phyloP scores from a whole-genome alignment of 2,113 vertebrate species.

The Ailuropoda melanoleuca region DNA sequence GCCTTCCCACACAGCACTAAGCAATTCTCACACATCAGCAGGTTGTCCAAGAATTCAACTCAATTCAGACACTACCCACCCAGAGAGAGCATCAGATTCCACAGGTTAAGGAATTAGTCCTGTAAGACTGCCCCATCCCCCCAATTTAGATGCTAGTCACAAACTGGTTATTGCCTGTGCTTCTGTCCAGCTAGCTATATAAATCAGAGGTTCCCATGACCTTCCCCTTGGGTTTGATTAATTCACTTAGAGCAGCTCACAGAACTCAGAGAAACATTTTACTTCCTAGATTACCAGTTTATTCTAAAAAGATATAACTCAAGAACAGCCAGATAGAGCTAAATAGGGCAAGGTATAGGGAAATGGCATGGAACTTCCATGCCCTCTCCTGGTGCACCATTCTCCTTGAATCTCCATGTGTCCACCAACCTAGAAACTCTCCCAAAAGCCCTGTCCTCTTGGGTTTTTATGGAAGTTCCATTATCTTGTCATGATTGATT shows the following conservation, averaged over 20 bases:
- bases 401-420: not conserved
- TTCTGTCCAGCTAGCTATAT: not conserved
- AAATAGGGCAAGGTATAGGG: not conserved
- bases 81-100: not conserved
- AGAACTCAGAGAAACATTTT: not conserved
- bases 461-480: not conserved
- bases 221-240: not conserved
- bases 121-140: not conserved
- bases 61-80: not conserved
- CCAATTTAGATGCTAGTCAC: not conserved
- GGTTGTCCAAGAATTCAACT: not conserved
- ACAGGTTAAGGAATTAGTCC: not conserved
- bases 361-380: not conserved
- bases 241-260: not conserved
- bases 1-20: not conserved
- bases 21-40: not conserved
- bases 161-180: not conserved
- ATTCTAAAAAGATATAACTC: not conserved
- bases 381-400: not conserved
- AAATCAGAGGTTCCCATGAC: not conserved
- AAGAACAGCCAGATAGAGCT: not conserved
- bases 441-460: not conserved
- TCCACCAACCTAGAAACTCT: not conserved
- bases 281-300: not conserved
- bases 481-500: not conserved